Evolutionary conservation across 2,888 invertebrate species (phyloP), one percentile per base, ranked within the genome.

Genomic region (Cryptocephalus moraei): DNA sequence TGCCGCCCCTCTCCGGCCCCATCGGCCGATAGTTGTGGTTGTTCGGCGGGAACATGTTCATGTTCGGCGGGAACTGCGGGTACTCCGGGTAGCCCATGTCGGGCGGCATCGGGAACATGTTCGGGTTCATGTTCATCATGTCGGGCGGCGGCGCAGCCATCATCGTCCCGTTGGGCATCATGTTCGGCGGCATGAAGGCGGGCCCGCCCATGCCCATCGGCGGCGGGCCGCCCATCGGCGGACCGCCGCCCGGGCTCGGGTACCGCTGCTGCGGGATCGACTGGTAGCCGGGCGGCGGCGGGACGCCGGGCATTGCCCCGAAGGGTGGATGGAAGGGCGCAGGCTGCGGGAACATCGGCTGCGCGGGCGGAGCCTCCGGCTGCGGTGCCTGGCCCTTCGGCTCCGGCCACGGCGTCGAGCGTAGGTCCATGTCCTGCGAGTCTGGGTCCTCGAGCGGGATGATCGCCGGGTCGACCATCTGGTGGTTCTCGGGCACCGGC

Each of bases 391-490:
- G 77, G 9, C 82, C 82, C 64, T 87, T 87, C 0, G 91, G 86
- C 67, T 89, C 89, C 1, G 91, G 91, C 91, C 91, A 91, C 0
- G 85, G 81, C 66, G 83, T 79, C 46, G 75, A 77, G 48, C 84
- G 80, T 61, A 84, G 84, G 66, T 91, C 89, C 62, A 84, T 86
- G 60, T 89, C 89, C 51, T 86, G 84, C 66, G 84, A 85, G 8
- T 89, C 90, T 0, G 86, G 84, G 72, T 95, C 95, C 54, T 93
- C 92, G 46, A 92, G 71, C 0, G 95, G 94, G 69, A 95, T 93
- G 12, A 79, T 75, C 50, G 83, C 81, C 1, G 91, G 86, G 64
- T 92, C 92, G 3, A 79, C 76, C 54, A 82, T 81, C 36, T 79
- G 76, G 60, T 86, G 84, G 12, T 81, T 81, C 71, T 92, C 91